phyloP scores from a whole-genome alignment of 2,113 vertebrate genomes.

The Elaphurus davidianus region DNA sequence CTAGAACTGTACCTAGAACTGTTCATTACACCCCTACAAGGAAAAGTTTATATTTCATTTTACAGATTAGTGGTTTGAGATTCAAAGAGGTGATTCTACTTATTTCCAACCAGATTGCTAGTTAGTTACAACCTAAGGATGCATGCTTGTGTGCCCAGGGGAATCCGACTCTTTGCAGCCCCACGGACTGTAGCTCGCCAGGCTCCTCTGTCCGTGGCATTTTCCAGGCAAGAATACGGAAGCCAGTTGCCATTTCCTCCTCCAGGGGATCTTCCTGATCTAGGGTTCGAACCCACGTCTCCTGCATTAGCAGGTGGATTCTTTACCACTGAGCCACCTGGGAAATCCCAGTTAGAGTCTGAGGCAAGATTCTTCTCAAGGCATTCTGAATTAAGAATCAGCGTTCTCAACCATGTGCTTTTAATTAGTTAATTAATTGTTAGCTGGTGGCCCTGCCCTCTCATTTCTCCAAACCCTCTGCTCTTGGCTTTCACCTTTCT shows the following conservation, averaged over 20 bases:
- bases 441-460: neutral
- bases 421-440: neutral
- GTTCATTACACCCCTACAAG: neutral
- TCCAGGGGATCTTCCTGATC: neutral
- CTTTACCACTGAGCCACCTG: neutral
- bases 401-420: neutral
- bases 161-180: neutral
- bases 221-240: neutral
- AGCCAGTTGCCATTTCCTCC: neutral
- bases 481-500: neutral
- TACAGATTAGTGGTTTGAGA: neutral
- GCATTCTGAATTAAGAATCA: neutral
- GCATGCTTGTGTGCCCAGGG: neutral
- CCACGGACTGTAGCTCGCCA: neutral
- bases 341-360: neutral
- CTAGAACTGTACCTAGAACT: neutral
- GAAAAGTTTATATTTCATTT: neutral
- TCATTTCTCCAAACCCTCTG: neutral
- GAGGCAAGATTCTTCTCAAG: neutral
- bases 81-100: neutral
- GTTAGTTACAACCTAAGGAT: neutral
- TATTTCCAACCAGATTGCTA: neutral
- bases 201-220: neutral
- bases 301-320: neutral
- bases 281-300: neutral